A percentile compares a stretch with the other conserved stretches of the same genome.
phyloP scores from a whole-genome alignment of 2,113 vertebrate genomes.

The Ovibos moschatus region DNA sequence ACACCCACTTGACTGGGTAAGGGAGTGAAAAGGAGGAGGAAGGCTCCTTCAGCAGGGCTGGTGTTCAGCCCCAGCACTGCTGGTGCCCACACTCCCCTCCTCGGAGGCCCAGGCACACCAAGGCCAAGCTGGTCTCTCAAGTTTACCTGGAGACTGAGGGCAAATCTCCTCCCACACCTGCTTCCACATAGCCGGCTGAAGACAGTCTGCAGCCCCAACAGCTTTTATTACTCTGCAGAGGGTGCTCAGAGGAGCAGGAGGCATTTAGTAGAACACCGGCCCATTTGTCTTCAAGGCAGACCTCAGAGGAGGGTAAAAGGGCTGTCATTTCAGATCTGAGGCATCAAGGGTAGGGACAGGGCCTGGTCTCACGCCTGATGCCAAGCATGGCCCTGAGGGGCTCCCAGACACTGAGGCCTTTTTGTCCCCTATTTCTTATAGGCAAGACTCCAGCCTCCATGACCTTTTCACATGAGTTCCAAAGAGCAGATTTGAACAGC shows the following conservation, averaged over 20 bases:
- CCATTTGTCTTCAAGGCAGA: not conserved
- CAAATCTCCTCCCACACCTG: no score
- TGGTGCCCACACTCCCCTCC: not conserved
- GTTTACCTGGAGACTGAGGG: not conserved
- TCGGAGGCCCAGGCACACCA: not conserved
- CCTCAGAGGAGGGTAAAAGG: not conserved
- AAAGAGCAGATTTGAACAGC: not conserved
- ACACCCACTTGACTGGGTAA: no score
- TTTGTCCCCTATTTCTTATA: not conserved
- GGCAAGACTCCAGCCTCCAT: not conserved
- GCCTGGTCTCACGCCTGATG: accelerated
- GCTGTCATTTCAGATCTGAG: not conserved
- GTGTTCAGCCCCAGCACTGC: not conserved
- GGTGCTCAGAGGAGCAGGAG: not conserved
- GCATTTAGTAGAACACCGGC: not conserved
- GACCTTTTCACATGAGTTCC: not conserved
- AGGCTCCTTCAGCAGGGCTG: not conserved
- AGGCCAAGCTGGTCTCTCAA: not conserved
- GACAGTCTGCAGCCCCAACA: not conserved
- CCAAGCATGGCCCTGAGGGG: not conserved
- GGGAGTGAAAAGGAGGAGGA: not conserved
- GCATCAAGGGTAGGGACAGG: not conserved
- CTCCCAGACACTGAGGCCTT: not conserved
- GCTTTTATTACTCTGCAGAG: not conserved
- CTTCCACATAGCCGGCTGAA: not conserved